phyloP scores from a whole-genome alignment of 2,113 vertebrate species.

The Anarhynchus alexandrinus region DNA sequence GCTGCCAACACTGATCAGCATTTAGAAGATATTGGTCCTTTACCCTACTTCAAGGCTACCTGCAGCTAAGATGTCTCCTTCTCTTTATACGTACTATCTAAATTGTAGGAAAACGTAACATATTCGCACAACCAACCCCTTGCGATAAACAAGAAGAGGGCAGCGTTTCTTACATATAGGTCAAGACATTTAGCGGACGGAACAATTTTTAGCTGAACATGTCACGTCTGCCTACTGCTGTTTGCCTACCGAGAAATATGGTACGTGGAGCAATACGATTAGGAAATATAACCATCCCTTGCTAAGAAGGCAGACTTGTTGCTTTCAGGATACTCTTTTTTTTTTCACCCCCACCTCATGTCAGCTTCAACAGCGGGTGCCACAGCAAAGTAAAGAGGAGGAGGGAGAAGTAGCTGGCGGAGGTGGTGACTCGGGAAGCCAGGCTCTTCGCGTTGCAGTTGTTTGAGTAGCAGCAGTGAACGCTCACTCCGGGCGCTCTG shows the following conservation, averaged over 20 bases:
- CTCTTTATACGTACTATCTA: background rate
- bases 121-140: background rate
- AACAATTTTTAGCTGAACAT: background rate
- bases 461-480: conserved; percentile 86
- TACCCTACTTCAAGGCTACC: background rate
- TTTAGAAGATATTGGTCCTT: background rate
- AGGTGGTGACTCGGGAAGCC: conserved; percentile 32
- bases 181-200: background rate
- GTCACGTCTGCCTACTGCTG: conserved; percentile 4
- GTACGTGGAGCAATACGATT: background rate
- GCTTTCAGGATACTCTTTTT: background rate
- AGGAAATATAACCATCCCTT: background rate
- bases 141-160: background rate
- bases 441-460: conserved; percentile 80
- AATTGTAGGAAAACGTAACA: background rate
- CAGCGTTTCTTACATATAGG: background rate
- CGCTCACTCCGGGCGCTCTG: conserved; percentile 76
- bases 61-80: background rate
- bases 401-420: background rate
- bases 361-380: conserved; percentile 44
- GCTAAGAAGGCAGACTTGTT: background rate
- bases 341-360: background rate
- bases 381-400: background rate
- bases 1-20: background rate
- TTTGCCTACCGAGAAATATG: background rate